Conservation (phyloP, 2,797 vertebrate genomes). For the Esox lucius region DNA sequence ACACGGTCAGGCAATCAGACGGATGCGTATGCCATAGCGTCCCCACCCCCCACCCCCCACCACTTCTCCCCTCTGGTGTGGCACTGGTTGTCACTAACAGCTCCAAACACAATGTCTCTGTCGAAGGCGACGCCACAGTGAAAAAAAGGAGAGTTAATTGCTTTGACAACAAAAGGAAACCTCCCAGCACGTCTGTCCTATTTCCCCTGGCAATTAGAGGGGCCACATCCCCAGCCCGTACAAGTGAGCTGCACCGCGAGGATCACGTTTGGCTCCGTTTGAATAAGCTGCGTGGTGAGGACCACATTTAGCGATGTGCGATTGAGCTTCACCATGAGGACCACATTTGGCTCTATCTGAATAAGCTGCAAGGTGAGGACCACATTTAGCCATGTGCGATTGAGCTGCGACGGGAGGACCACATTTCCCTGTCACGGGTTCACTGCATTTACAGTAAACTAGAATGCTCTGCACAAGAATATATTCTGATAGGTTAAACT, state of each 20-base stretch:
- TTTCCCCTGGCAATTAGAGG: constrained; percentile 66
- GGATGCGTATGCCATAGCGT: constrained; percentile 31
- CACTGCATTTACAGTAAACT: background rate
- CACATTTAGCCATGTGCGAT: constrained; percentile 15
- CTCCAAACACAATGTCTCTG: constrained; percentile 57
- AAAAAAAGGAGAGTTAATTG: constrained; percentile 66
- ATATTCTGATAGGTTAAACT: constrained; percentile 14
- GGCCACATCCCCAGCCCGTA: constrained; percentile 44
- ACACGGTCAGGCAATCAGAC: constrained; percentile 43
- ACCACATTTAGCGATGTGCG: constrained; percentile 11
- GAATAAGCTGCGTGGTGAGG: constrained; percentile 35
- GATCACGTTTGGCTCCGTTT: constrained; percentile 38
- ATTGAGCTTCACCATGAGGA: constrained; percentile 21
- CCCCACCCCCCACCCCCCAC: constrained; percentile 43
- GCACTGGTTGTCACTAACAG: background rate
- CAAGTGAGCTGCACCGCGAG: constrained; percentile 29
- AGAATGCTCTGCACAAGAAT: constrained; percentile 5
- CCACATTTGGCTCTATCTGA: constrained; percentile 43
- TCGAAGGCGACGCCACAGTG: constrained; percentile 57
- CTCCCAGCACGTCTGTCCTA: constrained; percentile 55
- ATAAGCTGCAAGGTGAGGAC: constrained; percentile 26
- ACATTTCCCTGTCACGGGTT: constrained; percentile 34
- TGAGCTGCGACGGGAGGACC: constrained; percentile 18
- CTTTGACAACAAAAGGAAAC: constrained; percentile 61
- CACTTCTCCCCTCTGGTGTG: constrained; percentile 9